Base-by-base conservation (phyloP, 1,140 invertebrate species). In the Ceratina japonica region DNA sequence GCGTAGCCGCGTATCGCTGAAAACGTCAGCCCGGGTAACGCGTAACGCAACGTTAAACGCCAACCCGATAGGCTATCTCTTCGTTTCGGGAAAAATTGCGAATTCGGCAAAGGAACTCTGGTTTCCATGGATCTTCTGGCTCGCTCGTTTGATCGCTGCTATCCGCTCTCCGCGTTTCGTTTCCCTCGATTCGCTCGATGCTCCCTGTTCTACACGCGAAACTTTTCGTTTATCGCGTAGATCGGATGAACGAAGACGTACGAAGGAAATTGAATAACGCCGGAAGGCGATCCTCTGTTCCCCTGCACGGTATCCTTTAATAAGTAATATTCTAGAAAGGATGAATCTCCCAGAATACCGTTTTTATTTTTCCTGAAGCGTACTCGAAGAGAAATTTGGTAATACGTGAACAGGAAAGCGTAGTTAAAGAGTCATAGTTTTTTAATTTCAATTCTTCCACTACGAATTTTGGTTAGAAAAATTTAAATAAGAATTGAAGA, bases 11-110 rank as follows among this genome's bases (percentile, higher is more conserved):
- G 59, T 78, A 78, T 78, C 75, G 75, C 49, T 71, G 69, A 52
- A 72, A 78, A 72, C 22, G 75, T 78, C 75, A 72, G 49, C 16
- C 22, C 27, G 75, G 59, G 68, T 44, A 78, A 78, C 58, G 75
- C 69, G 68, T 44, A 78, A 78, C 58, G 75, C 66, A 77, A 77
- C 66, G 59, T 72, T 78, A 72, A 72, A 72, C 68, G 75, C 31
- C 37, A 44, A 7, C 5, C 37, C 31, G 68, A 78, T 78, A 56
- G 68, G 27, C 51, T 72, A 72, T 72, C 69, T 24, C 15, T 64
- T 62, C 51, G 69, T 63, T 64, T 18, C 22, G 20, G 16, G 12
- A 72, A 72, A 78, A 78, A 78, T 71, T 77, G 27, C 58, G 12
- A 77, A 77, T 72, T 77, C 58, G 27, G 20, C 68, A 52, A 71